Evolutionary conservation across 2,113 vertebrate species (phyloP).

Genomic region (Alethe diademata): DNA sequence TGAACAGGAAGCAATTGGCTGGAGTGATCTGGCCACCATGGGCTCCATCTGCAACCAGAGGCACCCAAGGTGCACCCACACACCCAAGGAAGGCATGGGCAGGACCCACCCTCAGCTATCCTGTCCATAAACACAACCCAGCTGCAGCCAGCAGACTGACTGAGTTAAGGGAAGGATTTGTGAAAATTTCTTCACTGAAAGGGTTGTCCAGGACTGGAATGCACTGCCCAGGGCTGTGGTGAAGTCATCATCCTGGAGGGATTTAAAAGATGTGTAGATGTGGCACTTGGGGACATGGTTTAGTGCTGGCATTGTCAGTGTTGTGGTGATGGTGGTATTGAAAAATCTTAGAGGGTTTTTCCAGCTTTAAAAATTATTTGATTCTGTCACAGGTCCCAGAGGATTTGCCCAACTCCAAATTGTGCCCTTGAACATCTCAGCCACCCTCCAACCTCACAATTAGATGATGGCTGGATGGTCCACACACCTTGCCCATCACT

Average conservation of each 20-base stretch:
- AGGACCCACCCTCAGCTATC: neutral
- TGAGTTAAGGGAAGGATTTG: neutral
- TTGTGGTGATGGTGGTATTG: neutral
- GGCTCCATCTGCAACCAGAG: neutral
- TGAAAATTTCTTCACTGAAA: neutral
- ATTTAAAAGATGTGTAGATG: neutral
- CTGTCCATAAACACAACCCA: accelerated
- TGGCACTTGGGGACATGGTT: neutral
- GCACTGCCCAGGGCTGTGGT: neutral
- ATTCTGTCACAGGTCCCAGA: neutral
- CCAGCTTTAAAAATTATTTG: neutral
- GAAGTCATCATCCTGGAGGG: neutral
- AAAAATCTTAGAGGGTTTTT: neutral
- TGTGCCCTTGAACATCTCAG: neutral
- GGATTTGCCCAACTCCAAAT: neutral
- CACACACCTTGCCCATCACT: accelerated
- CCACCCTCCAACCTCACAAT: accelerated
- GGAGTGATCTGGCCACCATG: neutral
- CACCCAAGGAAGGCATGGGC: neutral
- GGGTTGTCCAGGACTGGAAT: neutral
- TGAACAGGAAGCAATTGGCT: neutral
- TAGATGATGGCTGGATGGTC: neutral
- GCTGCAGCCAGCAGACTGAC: neutral
- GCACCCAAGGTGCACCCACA: neutral
- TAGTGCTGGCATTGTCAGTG: neutral